These are phyloP conservation scores for Megaptera novaeangliae DNA, from an alignment of 2,113 vertebrate species.

Conservation along the genomic window DNA sequence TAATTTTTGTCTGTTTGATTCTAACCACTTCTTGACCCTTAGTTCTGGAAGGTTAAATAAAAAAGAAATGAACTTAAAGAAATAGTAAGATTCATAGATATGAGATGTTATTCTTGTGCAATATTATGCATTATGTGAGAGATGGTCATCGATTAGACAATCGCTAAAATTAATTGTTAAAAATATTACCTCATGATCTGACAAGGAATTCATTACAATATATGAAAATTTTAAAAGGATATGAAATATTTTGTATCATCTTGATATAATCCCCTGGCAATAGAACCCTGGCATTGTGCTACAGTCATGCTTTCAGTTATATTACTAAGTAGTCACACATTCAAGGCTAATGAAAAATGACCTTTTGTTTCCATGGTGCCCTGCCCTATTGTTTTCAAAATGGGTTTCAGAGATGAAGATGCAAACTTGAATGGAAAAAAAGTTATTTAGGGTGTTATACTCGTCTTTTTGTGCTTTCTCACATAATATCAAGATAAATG, in stretches of 20 bases:
- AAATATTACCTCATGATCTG: conserved; percentile 25
- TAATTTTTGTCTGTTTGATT: neutral
- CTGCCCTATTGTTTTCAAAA: conserved; percentile 79
- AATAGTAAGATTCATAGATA: neutral
- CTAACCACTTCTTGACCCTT: neutral
- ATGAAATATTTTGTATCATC: conserved; percentile 66
- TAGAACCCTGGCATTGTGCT: conserved; percentile 66
- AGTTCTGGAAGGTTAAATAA: neutral
- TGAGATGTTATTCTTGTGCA: neutral
- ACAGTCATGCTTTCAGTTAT: conserved; percentile 80
- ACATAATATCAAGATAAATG: conserved; percentile 58
- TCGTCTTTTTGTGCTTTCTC: conserved; percentile 59
- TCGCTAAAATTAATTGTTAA: neutral
- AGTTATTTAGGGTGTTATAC: conserved; percentile 75
- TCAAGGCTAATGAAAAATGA: conserved; percentile 79
- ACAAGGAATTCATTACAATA: neutral
- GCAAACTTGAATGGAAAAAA: conserved; percentile 68
- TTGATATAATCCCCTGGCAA: conserved; percentile 75
- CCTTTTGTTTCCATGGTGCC: conserved; percentile 73
- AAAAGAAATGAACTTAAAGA: neutral
- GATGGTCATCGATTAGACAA: too few relatives aligned
- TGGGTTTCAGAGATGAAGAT: conserved; percentile 78
- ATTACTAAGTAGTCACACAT: conserved; percentile 79
- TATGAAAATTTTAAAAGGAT: conserved; percentile 14
- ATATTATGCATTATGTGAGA: neutral